Conservation (phyloP, 1,140 invertebrate genomes). For the Rhagoletis zephyria region DNA sequence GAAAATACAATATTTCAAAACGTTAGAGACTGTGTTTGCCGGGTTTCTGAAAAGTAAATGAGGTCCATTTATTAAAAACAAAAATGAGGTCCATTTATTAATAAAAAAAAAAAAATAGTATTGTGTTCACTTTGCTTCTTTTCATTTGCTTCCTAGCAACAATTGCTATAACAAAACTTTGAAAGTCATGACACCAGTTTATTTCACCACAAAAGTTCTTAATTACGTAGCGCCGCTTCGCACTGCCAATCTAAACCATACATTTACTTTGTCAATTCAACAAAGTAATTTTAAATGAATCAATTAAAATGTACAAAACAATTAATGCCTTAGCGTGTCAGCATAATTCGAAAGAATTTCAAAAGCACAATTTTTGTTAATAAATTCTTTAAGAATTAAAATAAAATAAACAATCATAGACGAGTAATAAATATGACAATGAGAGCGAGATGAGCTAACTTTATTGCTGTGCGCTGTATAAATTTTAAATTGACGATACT, state of each 20-base stretch:
- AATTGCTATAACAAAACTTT: too few relatives aligned
- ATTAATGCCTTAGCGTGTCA: neutral
- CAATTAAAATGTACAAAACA: slow-evolving; percentile 35
- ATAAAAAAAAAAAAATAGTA: too few relatives aligned
- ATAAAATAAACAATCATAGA: slow-evolving; percentile 28
- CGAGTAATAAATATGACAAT: slow-evolving; percentile 35
- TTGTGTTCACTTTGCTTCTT: too few relatives aligned
- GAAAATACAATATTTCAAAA: too few relatives aligned
- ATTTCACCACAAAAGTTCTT: slow-evolving; percentile 19
- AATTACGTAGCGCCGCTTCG: neutral
- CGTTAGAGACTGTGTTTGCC: too few relatives aligned
- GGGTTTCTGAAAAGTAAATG: too few relatives aligned
- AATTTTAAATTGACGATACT: neutral
- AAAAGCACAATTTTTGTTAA: neutral
- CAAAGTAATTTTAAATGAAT: slow-evolving; percentile 15
- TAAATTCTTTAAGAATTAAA: slow-evolving; percentile 8
- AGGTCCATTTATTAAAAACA: too few relatives aligned
- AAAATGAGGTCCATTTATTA: neutral
- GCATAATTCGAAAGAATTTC: neutral
- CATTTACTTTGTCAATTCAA: neutral
- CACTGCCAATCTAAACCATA: neutral
- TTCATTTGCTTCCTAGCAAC: too few relatives aligned
- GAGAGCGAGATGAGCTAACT: neutral
- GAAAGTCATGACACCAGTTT: too few relatives aligned
- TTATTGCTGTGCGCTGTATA: neutral